A percentile compares a stretch with the other conserved stretches of the same genome.
Conservation (phyloP, 2,797 vertebrate genomes). For the Lacerta agilis region DNA sequence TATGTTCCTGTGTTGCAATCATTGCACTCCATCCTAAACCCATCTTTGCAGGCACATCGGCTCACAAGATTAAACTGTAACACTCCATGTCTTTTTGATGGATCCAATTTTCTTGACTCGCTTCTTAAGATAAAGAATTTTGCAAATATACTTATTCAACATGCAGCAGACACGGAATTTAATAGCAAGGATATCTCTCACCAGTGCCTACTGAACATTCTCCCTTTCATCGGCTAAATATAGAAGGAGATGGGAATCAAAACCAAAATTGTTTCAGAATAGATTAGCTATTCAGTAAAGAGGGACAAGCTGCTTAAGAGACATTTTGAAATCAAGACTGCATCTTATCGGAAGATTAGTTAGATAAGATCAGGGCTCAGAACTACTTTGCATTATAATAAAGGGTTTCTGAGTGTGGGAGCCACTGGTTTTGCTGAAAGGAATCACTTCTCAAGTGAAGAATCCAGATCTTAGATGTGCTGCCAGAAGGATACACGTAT, state of each 20-base stretch:
- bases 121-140: constrained; percentile 1
- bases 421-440: constrained; percentile 10
- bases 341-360: constrained; percentile 25
- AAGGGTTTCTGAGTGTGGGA: background rate
- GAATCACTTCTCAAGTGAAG: background rate
- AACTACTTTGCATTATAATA: constrained; percentile 29
- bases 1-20: background rate
- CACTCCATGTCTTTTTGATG: background rate
- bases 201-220: background rate
- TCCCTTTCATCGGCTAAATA: constrained; percentile 4
- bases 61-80: constrained; percentile 10
- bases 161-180: background rate
- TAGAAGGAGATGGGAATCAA: constrained; percentile 16
- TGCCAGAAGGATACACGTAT: background rate
- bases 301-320: constrained; percentile 24
- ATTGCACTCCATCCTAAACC: background rate
- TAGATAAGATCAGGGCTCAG: constrained; percentile 13
- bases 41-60: background rate
- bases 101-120: background rate
- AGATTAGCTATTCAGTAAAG: constrained; percentile 20
- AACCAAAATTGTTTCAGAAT: constrained; percentile 27
- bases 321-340: constrained; percentile 29
- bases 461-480: background rate
- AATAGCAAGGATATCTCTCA: background rate
- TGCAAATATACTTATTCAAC: background rate